Percentiles rank a stretch among this genome's conserved stretches.
These are phyloP conservation scores for Heliconius charithonia DNA, from an alignment of 2,888 invertebrate genomes.

Conservation along the genomic window DNA sequence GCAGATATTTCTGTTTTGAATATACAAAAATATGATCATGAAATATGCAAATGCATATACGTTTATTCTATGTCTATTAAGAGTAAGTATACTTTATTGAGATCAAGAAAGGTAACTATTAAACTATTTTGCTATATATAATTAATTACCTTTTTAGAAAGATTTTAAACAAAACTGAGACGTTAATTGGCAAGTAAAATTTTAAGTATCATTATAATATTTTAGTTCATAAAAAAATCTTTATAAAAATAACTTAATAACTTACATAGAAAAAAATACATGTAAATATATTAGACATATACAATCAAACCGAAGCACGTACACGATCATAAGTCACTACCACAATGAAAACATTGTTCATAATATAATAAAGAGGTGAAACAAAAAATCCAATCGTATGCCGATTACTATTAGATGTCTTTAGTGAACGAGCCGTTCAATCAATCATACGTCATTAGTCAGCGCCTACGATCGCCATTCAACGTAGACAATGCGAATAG, in stretches of 20 bases:
- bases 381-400: conserved; percentile 34
- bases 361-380: conserved; percentile 26
- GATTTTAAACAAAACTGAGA: not conserved
- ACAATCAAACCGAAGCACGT: not conserved
- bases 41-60: not conserved
- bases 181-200: not conserved
- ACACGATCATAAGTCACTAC: conserved; percentile 15
- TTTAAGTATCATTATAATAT: too few species aligned
- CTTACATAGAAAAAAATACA: too few species aligned
- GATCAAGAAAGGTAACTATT: not conserved
- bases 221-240: too few species aligned
- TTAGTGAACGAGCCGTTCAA: conserved; percentile 72
- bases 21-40: not conserved
- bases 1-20: not conserved
- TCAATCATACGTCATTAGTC: conserved; percentile 74
- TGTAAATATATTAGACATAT: not conserved
- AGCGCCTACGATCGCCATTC: conserved; percentile 61
- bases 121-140: not conserved
- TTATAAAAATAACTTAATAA: too few species aligned
- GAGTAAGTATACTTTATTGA: not conserved
- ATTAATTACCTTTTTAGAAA: too few species aligned
- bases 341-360: conserved; percentile 27
- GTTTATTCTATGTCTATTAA: not conserved
- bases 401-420: conserved; percentile 64
- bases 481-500: conserved; percentile 51